Conservation (phyloP, 2,888 invertebrate genomes). For the Epirrita christyi region DNA sequence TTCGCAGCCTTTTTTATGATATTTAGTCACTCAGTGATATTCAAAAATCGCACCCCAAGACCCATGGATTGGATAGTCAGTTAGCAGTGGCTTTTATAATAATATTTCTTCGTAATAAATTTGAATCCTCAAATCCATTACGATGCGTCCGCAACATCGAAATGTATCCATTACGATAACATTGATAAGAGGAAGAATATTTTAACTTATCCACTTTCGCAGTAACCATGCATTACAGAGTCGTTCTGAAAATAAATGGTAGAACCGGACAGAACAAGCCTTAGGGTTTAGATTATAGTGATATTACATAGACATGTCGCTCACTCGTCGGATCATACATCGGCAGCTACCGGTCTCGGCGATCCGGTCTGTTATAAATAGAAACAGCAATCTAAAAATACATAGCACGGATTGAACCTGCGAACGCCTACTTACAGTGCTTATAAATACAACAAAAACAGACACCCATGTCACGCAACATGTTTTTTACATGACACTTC, state of each 20-base stretch:
- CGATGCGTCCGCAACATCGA: conserved; percentile 2
- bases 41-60: too few species aligned
- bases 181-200: conserved; percentile 12
- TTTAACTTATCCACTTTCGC: conserved; percentile 12
- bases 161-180: conserved; percentile 15
- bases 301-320: conserved; percentile 44
- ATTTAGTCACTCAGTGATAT: too few species aligned
- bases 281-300: conserved; percentile 38
- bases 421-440: conserved; percentile 43
- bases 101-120: too few species aligned
- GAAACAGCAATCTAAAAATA: conserved; percentile 71
- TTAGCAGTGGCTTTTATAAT: too few species aligned
- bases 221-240: conserved; percentile 14
- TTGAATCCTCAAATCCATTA: conserved; percentile 3
- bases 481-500: conserved; percentile 20
- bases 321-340: conserved; percentile 58
- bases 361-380: conserved; percentile 80
- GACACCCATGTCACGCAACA: conserved; percentile 21
- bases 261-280: conserved; percentile 24
- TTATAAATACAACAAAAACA: conserved; percentile 24
- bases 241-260: conserved; percentile 19
- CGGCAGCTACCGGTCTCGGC: conserved; percentile 60
- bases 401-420: conserved; percentile 73
- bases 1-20: too few species aligned
- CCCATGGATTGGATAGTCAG: too few species aligned